These are phyloP conservation scores for Eubucco bourcierii DNA, from an alignment of 2,113 vertebrate genomes.

Conservation along the genomic window DNA sequence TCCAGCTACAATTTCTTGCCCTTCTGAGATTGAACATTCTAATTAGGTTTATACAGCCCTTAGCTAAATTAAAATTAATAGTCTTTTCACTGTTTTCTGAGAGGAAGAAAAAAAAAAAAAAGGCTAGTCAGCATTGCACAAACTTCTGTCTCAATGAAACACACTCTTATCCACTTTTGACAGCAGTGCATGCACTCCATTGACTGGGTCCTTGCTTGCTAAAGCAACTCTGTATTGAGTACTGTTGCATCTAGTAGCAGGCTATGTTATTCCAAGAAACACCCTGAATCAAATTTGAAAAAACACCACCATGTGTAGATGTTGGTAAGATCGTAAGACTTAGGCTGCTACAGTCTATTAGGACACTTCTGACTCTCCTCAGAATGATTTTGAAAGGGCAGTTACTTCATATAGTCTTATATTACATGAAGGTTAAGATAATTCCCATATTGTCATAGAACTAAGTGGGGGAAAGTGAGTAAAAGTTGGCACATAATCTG, in stretches of 20 bases:
- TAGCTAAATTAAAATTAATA: constrained; percentile 66
- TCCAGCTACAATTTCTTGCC: constrained; percentile 38
- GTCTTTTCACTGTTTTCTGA: constrained; percentile 22
- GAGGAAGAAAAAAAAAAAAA: constrained; percentile 29
- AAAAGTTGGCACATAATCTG: background rate
- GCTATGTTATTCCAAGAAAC: background rate
- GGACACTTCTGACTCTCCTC: background rate
- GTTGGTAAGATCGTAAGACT: background rate
- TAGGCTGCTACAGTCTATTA: background rate
- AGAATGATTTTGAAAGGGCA: background rate
- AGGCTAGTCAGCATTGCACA: constrained; percentile 35
- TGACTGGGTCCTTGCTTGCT: constrained; percentile 40
- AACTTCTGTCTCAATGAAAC: constrained; percentile 29
- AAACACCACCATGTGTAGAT: background rate
- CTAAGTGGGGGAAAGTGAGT: background rate
- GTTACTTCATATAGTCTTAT: background rate
- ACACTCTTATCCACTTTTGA: background rate
- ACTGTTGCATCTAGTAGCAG: background rate
- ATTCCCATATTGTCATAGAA: background rate
- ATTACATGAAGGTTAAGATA: background rate
- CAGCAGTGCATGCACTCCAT: constrained; percentile 2
- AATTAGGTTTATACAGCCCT: constrained; percentile 60
- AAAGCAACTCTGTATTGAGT: constrained; percentile 4
- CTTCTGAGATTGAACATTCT: constrained; percentile 39
- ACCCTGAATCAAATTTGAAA: background rate